phyloP scores from a whole-genome alignment of 2,797 vertebrate species.

The Girardinus metallicus region DNA sequence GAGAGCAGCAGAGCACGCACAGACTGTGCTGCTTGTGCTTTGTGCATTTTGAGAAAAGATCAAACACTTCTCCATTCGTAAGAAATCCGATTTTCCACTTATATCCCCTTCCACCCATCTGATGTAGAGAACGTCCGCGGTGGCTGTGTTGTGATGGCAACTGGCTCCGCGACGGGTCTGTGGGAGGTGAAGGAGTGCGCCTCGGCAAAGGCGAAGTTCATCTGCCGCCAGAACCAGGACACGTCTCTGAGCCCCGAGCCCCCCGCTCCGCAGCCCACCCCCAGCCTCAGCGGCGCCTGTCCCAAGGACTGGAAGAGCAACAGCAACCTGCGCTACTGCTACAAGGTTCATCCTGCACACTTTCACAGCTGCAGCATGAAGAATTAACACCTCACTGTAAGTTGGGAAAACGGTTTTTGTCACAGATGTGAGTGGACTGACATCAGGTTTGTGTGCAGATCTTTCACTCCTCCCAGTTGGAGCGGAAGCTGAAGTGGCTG shows the following conservation, averaged over 20 bases:
- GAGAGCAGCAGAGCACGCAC: background rate
- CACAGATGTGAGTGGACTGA: background rate
- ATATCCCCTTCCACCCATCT: constrained; percentile 58
- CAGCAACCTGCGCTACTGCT: constrained; percentile 89
- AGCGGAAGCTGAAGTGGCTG: constrained; percentile 90
- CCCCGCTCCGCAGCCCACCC: constrained; percentile 86
- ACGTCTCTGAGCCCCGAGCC: constrained; percentile 84
- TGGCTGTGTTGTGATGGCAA: constrained; percentile 92
- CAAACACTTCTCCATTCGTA: background rate
- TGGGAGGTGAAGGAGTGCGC: constrained; percentile 95
- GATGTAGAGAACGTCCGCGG: constrained; percentile 72
- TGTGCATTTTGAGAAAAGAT: constrained; percentile 5
- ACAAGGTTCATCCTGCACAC: constrained; percentile 83
- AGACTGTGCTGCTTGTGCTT: background rate
- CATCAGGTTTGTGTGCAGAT: constrained; percentile 78
- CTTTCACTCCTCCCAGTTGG: constrained; percentile 84
- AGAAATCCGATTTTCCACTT: constrained; percentile 18
- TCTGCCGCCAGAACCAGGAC: constrained; percentile 91
- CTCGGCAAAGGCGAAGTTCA: constrained; percentile 88
- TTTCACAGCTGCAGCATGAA: background rate
- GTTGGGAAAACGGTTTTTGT: background rate
- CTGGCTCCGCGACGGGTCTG: constrained; percentile 87
- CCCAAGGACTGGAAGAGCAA: constrained; percentile 88
- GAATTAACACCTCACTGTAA: background rate
- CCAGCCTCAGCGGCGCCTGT: constrained; percentile 88